A percentile compares a stretch with the other conserved stretches of the same genome.
These are phyloP conservation scores for Nemotelus pantherinus DNA, from an alignment of 2,888 invertebrate genomes.

Conservation along the genomic window DNA sequence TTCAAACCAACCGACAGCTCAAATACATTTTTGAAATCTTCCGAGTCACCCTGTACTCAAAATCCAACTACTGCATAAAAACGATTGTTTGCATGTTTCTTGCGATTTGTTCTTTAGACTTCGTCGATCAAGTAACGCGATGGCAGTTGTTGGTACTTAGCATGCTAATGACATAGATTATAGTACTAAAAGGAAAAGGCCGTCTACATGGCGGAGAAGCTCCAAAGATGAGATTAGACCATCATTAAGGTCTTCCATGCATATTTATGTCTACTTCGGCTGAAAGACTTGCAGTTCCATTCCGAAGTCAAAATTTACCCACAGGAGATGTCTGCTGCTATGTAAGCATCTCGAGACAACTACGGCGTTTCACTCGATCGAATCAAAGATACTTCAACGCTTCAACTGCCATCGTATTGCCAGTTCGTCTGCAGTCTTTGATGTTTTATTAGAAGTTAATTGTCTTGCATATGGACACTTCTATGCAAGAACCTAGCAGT, in stretches of 20 bases:
- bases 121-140: constrained; percentile 18
- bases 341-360: too few relatives aligned
- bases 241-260: constrained; percentile 7
- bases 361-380: background rate
- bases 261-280: background rate
- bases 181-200: constrained; percentile 11
- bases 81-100: constrained; percentile 24
- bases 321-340: too few relatives aligned
- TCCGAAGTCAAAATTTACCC: too few relatives aligned
- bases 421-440: constrained; percentile 23
- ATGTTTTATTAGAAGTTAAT: constrained; percentile 43
- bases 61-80: background rate
- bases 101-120: constrained; percentile 31
- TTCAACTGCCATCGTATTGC: background rate
- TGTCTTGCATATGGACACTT: constrained; percentile 16
- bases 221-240: constrained; percentile 15
- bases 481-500: background rate
- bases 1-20: too few relatives aligned
- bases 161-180: constrained; percentile 43
- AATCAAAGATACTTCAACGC: background rate
- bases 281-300: too few relatives aligned
- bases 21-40: background rate
- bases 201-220: background rate
- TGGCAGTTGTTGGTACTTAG: constrained; percentile 39
- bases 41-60: constrained; percentile 6